phyloP scores from a whole-genome alignment of 2,797 vertebrate species.

The Sciurus carolinensis region DNA sequence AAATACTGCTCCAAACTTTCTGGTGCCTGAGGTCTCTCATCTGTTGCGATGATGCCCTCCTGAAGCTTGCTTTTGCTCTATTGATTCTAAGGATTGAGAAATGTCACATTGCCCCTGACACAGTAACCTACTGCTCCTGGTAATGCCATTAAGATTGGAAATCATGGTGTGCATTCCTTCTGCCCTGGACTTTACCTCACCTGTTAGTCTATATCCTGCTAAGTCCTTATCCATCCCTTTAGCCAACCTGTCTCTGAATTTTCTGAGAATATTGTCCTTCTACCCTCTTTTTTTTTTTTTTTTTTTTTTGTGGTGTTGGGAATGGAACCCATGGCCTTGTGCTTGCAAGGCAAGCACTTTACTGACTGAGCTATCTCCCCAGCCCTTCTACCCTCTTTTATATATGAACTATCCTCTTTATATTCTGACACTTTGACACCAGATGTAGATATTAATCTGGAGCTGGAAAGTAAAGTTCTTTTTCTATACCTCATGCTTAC shows the following conservation, averaged over 20 bases:
- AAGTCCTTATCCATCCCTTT: constrained; percentile 27
- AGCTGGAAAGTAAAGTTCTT: constrained; percentile 71
- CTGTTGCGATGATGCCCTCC: background rate
- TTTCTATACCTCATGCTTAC: constrained; percentile 74
- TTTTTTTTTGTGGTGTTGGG: too few relatives aligned
- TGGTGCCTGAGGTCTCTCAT: background rate
- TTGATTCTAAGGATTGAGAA: constrained; percentile 59
- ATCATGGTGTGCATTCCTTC: constrained; percentile 33
- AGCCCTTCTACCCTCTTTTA: constrained; percentile 29
- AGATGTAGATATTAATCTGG: constrained; percentile 74
- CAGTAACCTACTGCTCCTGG: constrained; percentile 37
- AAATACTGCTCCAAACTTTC: constrained; percentile 11
- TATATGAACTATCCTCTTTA: constrained; percentile 69
- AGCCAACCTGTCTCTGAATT: constrained; percentile 65
- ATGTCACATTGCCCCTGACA: background rate
- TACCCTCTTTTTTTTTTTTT: background rate
- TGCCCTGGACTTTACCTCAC: constrained; percentile 64
- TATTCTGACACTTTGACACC: constrained; percentile 70
- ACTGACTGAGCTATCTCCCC: too few relatives aligned
- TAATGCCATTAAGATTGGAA: constrained; percentile 15
- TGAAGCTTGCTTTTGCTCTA: constrained; percentile 12
- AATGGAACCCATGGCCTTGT: too few relatives aligned
- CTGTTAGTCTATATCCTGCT: constrained; percentile 10
- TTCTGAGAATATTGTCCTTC: constrained; percentile 71
- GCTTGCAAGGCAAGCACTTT: too few relatives aligned